phyloP scores from a whole-genome alignment of 2,888 invertebrate genomes.

The Agonum fuliginosum region DNA sequence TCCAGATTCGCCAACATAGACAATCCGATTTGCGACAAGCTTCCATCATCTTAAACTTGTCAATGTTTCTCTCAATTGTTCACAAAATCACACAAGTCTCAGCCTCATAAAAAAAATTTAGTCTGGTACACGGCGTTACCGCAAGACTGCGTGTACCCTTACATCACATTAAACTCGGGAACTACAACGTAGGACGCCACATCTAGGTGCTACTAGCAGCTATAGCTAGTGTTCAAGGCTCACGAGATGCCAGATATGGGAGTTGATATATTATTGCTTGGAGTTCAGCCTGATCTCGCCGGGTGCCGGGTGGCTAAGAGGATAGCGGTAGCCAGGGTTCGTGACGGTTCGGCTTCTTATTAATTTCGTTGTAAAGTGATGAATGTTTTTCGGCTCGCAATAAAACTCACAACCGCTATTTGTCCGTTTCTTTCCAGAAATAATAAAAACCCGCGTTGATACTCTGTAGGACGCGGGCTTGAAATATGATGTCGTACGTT shows the following conservation, averaged over 20 bases:
- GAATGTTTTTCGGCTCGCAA: conserved; percentile 56
- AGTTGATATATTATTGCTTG: conserved; percentile 22
- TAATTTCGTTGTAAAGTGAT: conserved; percentile 55
- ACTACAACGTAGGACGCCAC: neutral
- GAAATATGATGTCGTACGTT: conserved; percentile 56
- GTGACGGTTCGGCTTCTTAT: conserved; percentile 48
- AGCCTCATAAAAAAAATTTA: neutral
- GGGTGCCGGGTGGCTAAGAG: neutral
- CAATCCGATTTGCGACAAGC: conserved; percentile 15
- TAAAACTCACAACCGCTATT: conserved; percentile 57
- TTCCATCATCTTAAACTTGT: neutral
- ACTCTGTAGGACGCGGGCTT: conserved; percentile 48
- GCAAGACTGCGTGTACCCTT: neutral
- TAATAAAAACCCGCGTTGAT: conserved; percentile 54
- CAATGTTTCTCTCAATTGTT: neutral
- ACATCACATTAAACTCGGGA: conserved; percentile 14
- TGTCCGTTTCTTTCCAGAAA: conserved; percentile 56
- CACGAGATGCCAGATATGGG: neutral
- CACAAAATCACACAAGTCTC: neutral
- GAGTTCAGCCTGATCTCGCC: conserved; percentile 10
- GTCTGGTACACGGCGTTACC: too few relatives aligned
- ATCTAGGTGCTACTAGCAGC: neutral
- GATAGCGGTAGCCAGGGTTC: neutral
- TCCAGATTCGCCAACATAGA: neutral
- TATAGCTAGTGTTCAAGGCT: neutral